These are phyloP conservation scores for Bombycilla garrulus DNA, from an alignment of 2,113 vertebrate species.

Conservation along the genomic window DNA sequence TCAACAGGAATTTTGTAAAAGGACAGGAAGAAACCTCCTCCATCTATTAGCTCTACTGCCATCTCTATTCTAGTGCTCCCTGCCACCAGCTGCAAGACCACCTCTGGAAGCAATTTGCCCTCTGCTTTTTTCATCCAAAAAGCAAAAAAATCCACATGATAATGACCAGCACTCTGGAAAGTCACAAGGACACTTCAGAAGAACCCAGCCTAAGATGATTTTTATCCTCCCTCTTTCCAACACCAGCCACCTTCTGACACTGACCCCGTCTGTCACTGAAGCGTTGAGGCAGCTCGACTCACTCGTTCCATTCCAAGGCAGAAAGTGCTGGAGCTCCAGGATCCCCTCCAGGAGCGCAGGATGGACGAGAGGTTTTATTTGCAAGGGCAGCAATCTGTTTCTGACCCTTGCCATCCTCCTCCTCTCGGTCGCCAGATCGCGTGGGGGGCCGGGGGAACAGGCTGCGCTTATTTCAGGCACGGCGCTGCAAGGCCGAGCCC, in stretches of 20 bases:
- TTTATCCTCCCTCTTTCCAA: neutral
- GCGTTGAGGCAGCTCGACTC: neutral
- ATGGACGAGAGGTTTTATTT: fast-evolving
- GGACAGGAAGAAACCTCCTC: neutral
- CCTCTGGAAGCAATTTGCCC: neutral
- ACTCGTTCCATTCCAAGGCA: fast-evolving
- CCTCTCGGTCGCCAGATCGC: neutral
- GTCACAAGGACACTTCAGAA: neutral
- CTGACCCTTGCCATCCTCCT: neutral
- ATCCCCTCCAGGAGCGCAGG: fast-evolving
- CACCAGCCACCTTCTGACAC: neutral
- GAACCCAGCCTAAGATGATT: neutral
- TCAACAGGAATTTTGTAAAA: neutral
- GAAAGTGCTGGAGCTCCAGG: fast-evolving
- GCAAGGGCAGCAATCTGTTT: neutral
- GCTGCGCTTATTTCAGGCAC: neutral
- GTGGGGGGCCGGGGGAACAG: neutral
- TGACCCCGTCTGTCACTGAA: fast-evolving
- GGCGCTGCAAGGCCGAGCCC: neutral
- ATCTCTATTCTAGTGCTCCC: neutral
- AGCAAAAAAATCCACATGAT: neutral
- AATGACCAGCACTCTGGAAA: neutral
- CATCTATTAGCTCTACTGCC: neutral
- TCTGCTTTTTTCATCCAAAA: neutral
- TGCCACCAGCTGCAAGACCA: neutral